Base-by-base conservation (phyloP, 1,140 invertebrate species). In the Aplysia californica region DNA sequence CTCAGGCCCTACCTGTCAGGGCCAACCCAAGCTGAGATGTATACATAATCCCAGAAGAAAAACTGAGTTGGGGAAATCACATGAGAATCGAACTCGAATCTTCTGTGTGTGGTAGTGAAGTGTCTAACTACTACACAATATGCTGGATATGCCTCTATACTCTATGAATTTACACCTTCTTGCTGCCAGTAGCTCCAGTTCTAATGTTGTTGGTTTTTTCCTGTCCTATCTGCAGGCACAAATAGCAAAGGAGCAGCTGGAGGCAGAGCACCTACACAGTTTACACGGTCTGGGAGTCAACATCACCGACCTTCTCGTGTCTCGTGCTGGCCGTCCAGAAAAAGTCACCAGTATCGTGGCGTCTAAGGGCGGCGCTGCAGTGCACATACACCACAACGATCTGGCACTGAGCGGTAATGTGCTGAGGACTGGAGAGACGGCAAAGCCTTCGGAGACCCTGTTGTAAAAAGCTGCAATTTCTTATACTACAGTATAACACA, bases 371-470 rank as follows among this genome's bases (percentile, higher is more conserved):
- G 26, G 59, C 31, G 72, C 72, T 21, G 21, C 20, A 1, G 33
- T 75, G 10, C 72, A 75, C 31, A 20, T 75, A 2, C 72, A 75
- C 59, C 61, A 75, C 26, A 75, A 75, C 50, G 72, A 75, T 35
- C 39, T 29, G 64, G 15, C 15, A 66, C 31, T 33, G 35, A 21
- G 36, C 20, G 20, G 15, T 10, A 6, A 5, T 35, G 20, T 20
- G 35, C 29, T 35, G 10, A 20, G 35, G 61, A 21, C 61, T 2
- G 61, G 20, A 18, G 21, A 65, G 21, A 2, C 5, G 33, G 21
- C 39, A 20, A 65, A 21, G 18, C 21, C 61, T 6, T 4, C n/a
- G 20, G n/a, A n/a, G n/a, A n/a, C 3, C 4, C 29, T 21, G 3
- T 20, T 58, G 18, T 23, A 23, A 29, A 58, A 4, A 20, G 4